These are phyloP conservation scores for Caracal caracal DNA, from an alignment of 2,113 vertebrate species.

Conservation along the genomic window DNA sequence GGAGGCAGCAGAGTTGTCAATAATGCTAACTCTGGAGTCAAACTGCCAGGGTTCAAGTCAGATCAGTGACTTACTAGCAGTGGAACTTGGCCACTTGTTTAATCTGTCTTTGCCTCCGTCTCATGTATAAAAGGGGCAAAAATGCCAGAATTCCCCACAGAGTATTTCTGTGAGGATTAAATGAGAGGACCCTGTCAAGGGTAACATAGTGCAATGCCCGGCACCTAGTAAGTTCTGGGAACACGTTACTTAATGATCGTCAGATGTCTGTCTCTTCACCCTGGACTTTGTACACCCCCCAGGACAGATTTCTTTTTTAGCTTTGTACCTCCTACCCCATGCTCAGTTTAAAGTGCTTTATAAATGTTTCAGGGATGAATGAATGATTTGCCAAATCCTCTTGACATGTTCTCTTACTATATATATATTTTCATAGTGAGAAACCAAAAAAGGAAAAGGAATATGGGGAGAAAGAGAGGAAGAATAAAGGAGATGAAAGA, in stretches of 20 bases:
- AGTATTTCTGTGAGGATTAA: not conserved
- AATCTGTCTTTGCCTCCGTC: not conserved
- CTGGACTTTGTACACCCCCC: not conserved
- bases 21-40: not conserved
- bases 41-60: not conserved
- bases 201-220: not conserved
- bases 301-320: not conserved
- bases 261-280: not conserved
- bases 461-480: not conserved
- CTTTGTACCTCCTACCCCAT: not conserved
- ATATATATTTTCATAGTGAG: not conserved
- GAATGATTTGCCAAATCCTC: not conserved
- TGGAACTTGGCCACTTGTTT: not conserved
- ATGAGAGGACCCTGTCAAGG: not conserved
- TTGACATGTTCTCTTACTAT: not conserved
- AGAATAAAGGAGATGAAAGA: not conserved
- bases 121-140: slow-evolving; percentile 1
- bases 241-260: not conserved
- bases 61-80: not conserved
- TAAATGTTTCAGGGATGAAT: slow-evolving; percentile 11
- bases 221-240: not conserved
- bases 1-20: not conserved
- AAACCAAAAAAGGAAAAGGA: not conserved
- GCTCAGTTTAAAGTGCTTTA: not conserved
- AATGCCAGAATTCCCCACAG: not conserved